Percentiles rank a stretch among this genome's conserved stretches.
phyloP scores from a whole-genome alignment of 2,113 vertebrate genomes.

The human (Homo sapiens) region DNA sequence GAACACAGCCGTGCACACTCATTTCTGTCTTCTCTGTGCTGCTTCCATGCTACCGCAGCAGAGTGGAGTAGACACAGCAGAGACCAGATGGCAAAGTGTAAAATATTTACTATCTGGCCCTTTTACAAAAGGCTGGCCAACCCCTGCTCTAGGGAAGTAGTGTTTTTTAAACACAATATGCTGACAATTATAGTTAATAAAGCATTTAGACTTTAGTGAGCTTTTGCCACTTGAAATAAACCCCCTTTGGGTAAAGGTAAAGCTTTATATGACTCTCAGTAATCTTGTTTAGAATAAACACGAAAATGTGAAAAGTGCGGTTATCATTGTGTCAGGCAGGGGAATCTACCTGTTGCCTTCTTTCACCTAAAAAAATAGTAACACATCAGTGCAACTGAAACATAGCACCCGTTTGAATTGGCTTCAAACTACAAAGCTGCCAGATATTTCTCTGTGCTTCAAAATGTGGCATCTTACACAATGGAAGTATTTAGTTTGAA shows the following conservation, averaged over 20 bases:
- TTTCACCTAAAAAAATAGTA: not conserved
- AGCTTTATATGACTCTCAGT: not conserved
- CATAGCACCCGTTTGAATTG: not conserved
- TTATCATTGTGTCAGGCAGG: not conserved
- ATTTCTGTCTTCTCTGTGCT: no score
- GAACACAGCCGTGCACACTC: not conserved
- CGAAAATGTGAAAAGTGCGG: not conserved
- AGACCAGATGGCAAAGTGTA: not conserved
- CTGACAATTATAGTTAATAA: slow-evolving; percentile 6
- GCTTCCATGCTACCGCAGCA: not conserved
- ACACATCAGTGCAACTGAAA: not conserved
- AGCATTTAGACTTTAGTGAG: not conserved
- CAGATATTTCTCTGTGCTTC: not conserved
- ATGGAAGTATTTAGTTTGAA: not conserved
- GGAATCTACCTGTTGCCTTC: not conserved
- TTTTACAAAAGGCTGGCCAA: not conserved
- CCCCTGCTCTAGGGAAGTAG: not conserved
- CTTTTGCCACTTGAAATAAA: not conserved
- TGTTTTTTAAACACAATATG: not conserved
- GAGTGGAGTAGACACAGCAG: not conserved
- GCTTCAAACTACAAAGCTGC: not conserved
- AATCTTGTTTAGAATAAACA: not conserved
- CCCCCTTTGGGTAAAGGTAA: not conserved
- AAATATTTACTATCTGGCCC: not conserved
- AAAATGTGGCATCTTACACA: not conserved